Percentiles rank a stretch among this genome's conserved stretches.
Evolutionary conservation across 2,113 vertebrate genomes (phyloP).

Genomic region (Gobius niger): DNA sequence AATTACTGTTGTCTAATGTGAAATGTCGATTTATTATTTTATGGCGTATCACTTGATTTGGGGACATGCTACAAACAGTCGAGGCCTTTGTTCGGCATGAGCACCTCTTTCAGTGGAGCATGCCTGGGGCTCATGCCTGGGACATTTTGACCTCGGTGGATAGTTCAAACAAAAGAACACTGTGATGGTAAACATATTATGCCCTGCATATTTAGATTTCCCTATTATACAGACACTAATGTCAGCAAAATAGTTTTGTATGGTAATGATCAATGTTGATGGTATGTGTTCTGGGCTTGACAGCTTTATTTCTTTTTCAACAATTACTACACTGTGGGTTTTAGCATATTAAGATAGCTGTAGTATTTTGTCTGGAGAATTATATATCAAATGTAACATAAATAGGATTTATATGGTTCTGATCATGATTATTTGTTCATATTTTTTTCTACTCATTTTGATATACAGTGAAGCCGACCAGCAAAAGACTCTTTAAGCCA

Average conservation of each 20-base stretch:
- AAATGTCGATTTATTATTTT: conserved; percentile 81
- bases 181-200: conserved; percentile 1
- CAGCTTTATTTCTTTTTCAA: too few species aligned
- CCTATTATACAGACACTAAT: neutral
- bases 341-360: too few species aligned
- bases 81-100: conserved; percentile 81
- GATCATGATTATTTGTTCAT: too few species aligned
- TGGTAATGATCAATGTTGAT: too few species aligned
- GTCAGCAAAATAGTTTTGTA: neutral
- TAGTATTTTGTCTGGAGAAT: too few species aligned
- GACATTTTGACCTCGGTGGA: conserved; percentile 78
- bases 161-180: conserved; percentile 28
- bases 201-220: neutral
- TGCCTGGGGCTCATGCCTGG: conserved; percentile 80
- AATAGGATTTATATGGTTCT: too few species aligned
- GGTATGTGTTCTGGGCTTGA: too few species aligned
- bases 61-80: conserved; percentile 84
- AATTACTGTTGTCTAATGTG: conserved; percentile 79
- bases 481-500: too few species aligned
- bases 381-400: too few species aligned
- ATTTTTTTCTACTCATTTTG: too few species aligned
- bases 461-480: too few species aligned
- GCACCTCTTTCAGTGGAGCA: conserved; percentile 83
- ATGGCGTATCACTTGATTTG: conserved; percentile 84
- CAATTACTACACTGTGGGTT: too few species aligned